Evolutionary conservation across 2,888 invertebrate genomes (phyloP), one percentile per base, ranked within the genome.

Genomic region (Chelonus formosanus): DNA sequence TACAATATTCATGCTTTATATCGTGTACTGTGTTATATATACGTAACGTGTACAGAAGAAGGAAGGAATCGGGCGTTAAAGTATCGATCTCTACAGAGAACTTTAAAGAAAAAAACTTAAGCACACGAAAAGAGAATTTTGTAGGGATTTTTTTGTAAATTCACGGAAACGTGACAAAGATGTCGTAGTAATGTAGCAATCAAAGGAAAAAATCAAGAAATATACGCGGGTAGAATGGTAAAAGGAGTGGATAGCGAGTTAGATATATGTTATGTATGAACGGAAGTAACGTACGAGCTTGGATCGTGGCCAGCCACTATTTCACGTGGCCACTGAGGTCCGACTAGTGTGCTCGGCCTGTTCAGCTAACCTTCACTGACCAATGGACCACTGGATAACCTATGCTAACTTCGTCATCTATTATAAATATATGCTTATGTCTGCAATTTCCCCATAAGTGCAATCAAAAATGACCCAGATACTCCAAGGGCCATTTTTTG

Each of bases 291-390:
- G 76, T 79, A 80, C 75, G 80, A 80, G 78, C 74, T 80, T 82
- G 82, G 82, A 81, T 75, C 79, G 65, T 58, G 73, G 81, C 82
- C 82, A 82, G 80, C 73, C 76, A 78, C 79, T 81, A 81, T 82
- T 81, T 81, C 79, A 80, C 79, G 73, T 77, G 70, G 70, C 73
- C 74, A 78, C 74, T 78, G 73, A 75, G 75, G 68, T 65, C 68
- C 65, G 71, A 71, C 76, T 73, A 60, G 74, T 75, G 77, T 75
- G 77, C 53, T 58, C 61, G 48, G 54, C 50, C 63, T 53, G 56
- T 36, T 68, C 74, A 69, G 75, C 74, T 77, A 76, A 78, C 76
- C 76, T 75, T 72, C 71, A 76, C 73, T 79, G 79, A 80, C 81
- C 81, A 81, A 78, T 79, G 80, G 78, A 76, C 78, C 79, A 76